Evolutionary conservation across 2,113 vertebrate genomes (phyloP).

Genomic region (Lepisosteus osseus): DNA sequence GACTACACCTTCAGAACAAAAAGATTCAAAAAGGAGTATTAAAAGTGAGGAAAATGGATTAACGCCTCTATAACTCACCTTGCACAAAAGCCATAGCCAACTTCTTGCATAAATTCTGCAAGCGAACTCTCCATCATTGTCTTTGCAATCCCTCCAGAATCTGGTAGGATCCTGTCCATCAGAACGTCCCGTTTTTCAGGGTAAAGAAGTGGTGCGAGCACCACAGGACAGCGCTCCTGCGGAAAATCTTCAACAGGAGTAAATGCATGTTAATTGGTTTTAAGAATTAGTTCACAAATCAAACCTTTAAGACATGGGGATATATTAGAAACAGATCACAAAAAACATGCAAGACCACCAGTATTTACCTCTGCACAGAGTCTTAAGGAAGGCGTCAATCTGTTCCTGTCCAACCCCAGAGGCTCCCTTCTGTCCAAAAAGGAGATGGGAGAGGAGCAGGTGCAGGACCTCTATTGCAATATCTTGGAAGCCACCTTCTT

Average conservation of each 20-base stretch:
- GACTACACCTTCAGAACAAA: not conserved
- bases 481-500: constrained; percentile 99
- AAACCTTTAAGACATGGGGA: too few species aligned
- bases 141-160: constrained; percentile 98
- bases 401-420: constrained; percentile 98
- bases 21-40: constrained; percentile 6
- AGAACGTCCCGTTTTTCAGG: constrained; percentile 99
- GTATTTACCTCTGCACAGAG: constrained; percentile 91
- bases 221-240: constrained; percentile 97
- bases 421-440: constrained; percentile 98
- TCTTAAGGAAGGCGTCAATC: constrained; percentile 97
- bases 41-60: not conserved
- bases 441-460: constrained; percentile 98
- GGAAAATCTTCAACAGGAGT: constrained; percentile 83
- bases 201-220: constrained; percentile 99
- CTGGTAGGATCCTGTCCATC: constrained; percentile 99
- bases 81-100: constrained; percentile 97
- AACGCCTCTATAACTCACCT: constrained; percentile 60
- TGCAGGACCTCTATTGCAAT: constrained; percentile 99
- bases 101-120: constrained; percentile 98
- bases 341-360: not conserved
- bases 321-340: not conserved
- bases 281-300: too few species aligned
- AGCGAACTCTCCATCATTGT: constrained; percentile 99
- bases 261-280: not conserved